A percentile compares a stretch with the other conserved stretches of the same genome.
phyloP scores from a whole-genome alignment of 53 echinoderm and acorn worm species.

The Zoroaster sp. region DNA sequence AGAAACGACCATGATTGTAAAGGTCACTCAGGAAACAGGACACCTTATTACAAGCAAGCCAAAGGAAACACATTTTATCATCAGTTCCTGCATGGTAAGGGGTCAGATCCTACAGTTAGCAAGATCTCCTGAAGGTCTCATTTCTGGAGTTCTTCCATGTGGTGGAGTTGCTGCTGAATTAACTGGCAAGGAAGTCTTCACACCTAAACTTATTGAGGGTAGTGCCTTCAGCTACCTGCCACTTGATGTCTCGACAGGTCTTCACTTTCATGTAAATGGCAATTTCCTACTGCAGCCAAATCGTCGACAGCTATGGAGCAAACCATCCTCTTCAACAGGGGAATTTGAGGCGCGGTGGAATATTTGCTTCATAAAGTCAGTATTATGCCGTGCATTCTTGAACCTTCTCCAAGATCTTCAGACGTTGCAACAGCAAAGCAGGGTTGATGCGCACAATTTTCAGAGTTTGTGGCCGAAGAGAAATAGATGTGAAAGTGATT shows the following conservation, averaged over 20 bases:
- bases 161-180: slow-evolving; percentile 47
- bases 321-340: slow-evolving; percentile 12
- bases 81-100: slow-evolving; percentile 55
- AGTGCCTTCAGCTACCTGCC: slow-evolving; percentile 74
- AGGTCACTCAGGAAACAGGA: background rate
- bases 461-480: slow-evolving; percentile 59
- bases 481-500: slow-evolving; percentile 15
- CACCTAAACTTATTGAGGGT: slow-evolving; percentile 10
- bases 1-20: slow-evolving; percentile 44
- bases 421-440: background rate
- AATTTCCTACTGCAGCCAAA: slow-evolving; percentile 62
- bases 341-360: slow-evolving; percentile 68
- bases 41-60: background rate
- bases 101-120: slow-evolving; percentile 4
- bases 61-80: background rate
- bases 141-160: slow-evolving; percentile 55
- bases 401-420: slow-evolving; percentile 59
- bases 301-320: slow-evolving; percentile 67
- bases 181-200: background rate
- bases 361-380: slow-evolving; percentile 53
- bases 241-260: slow-evolving; percentile 57
- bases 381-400: slow-evolving; percentile 40
- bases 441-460: slow-evolving; percentile 12
- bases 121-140: background rate
- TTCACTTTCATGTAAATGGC: slow-evolving; percentile 87